Base-by-base conservation (phyloP, 2,888 invertebrate species). In the Acrobeloides nanus region DNA sequence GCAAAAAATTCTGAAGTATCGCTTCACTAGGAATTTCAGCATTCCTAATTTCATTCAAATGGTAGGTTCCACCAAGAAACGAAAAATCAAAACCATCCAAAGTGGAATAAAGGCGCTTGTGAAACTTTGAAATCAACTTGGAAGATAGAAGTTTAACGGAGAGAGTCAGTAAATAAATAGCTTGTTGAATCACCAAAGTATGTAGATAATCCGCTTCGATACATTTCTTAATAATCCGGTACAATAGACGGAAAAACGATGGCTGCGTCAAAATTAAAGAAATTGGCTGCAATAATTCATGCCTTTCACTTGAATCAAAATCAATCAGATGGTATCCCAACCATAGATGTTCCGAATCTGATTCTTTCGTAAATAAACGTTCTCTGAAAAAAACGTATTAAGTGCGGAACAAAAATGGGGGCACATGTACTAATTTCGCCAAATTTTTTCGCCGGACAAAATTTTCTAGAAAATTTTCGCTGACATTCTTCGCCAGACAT, bases 161-260 rank as follows among this genome's bases (percentile, higher is more conserved):
- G 7, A 63, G 25, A 2, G 62, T 53, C 17, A 68, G 38, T 35
- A 67, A 38, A 38, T 62, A 68, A 12, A 68, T 48, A 7, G 61
- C 53, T 38, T 66, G 44, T 41, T 68, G 66, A 4, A 63, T 35
- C 1, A 62, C 20, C 2, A 54, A 17, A 4, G 27, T 37, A n/a
- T 26, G 20, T 21, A 38, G 32, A 5, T 38, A 34, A 8, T 52
- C 44, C 1, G 45, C 21, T 34, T 34, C 5, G 21, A 29, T 10
- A 29, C 12, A 12, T 20, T 27, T 17, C 20, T 46, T 44, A 15
- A 51, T 15, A 15, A 52, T 37, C 5, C 21, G 17, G 8, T 38
- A 24, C 12, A 46, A 32, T n/a, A 50, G 25, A 29, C 25, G 23
- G 32, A 50, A 50, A 18, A 50, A 50, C 18, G 25, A 23, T 1